phyloP scores from a whole-genome alignment of 1,140 invertebrate genomes.

The Gerris buenoi region DNA sequence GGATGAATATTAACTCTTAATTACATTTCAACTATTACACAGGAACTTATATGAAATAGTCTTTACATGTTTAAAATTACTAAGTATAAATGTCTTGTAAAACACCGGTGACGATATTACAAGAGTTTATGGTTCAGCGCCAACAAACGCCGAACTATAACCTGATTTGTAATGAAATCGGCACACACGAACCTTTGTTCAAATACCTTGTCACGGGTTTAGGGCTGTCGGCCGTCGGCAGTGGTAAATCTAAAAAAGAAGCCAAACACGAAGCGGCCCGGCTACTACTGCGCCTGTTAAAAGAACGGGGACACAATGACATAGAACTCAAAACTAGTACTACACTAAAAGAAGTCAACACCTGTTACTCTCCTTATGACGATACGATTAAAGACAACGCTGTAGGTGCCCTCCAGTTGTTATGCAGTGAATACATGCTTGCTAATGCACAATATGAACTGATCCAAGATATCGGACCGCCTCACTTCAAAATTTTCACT shows the following conservation, averaged over 20 bases:
- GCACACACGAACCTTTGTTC: constrained; percentile 54
- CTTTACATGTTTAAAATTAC: no score
- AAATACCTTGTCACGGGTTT: constrained; percentile 40
- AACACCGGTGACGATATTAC: constrained; percentile 53
- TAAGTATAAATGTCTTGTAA: constrained; percentile 30
- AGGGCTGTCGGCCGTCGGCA: constrained; percentile 33
- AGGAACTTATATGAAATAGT: no score
- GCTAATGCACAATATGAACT: constrained; percentile 44
- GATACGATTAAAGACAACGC: constrained; percentile 20
- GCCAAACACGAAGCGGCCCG: constrained; percentile 51
- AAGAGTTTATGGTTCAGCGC: constrained; percentile 51
- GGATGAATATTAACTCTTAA: no score
- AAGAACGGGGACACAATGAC: constrained; percentile 1
- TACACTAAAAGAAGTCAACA: constrained; percentile 7
- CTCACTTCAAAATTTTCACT: constrained; percentile 50
- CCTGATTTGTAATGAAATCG: constrained; percentile 48
- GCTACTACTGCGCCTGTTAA: constrained; percentile 34
- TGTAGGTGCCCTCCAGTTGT: constrained; percentile 23
- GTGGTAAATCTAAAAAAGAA: constrained; percentile 50
- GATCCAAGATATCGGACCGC: constrained; percentile 48
- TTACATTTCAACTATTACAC: no score
- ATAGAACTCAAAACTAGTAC: constrained; percentile 5
- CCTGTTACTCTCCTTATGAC: constrained; percentile 19
- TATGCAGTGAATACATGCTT: constrained; percentile 47
- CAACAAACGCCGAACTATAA: constrained; percentile 46